A percentile compares a stretch with the other conserved stretches of the same genome.
Evolutionary conservation across 2,888 invertebrate genomes (phyloP).

Genomic region (Plagodis dolabraria): DNA sequence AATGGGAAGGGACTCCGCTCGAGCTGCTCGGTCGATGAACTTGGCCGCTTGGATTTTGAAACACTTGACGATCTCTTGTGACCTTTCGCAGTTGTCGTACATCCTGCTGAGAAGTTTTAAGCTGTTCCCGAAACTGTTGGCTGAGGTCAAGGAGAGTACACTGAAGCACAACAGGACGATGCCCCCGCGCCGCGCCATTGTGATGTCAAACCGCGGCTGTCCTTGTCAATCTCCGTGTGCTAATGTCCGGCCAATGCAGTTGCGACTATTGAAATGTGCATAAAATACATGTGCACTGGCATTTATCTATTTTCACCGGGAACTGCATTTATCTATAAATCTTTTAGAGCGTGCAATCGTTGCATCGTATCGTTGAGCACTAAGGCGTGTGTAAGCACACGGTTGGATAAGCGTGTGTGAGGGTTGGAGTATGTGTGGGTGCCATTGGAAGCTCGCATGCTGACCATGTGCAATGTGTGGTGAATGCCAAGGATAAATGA

Average conservation of each 20-base stretch:
- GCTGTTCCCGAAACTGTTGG: constrained; percentile 72
- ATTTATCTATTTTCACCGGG: constrained; percentile 85
- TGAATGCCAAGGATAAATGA: constrained; percentile 63
- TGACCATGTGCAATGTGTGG: constrained; percentile 50
- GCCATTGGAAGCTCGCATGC: constrained; percentile 49
- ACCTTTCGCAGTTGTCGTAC: constrained; percentile 86
- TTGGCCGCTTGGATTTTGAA: constrained; percentile 89
- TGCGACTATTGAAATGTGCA: constrained; percentile 81
- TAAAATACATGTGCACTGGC: constrained; percentile 78
- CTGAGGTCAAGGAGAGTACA: constrained; percentile 56
- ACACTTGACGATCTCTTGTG: constrained; percentile 88
- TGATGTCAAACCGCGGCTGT: constrained; percentile 61
- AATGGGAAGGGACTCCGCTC: constrained; percentile 85
- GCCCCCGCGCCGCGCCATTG: constrained; percentile 75
- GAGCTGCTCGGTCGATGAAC: constrained; percentile 86
- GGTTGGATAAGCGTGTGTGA: constrained; percentile 31
- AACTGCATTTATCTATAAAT: constrained; percentile 85
- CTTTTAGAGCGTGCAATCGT: constrained; percentile 85
- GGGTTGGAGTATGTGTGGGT: constrained; percentile 46
- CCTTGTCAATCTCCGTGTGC: constrained; percentile 52
- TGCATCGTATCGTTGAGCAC: constrained; percentile 80
- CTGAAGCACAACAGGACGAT: constrained; percentile 71
- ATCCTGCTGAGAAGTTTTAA: constrained; percentile 81
- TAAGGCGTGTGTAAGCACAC: constrained; percentile 70
- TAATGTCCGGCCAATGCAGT: constrained; percentile 71